A percentile compares a stretch with the other conserved stretches of the same genome.
These are phyloP conservation scores for Cotesia chilonis DNA, from an alignment of 1,140 invertebrate genomes.

Conservation along the genomic window DNA sequence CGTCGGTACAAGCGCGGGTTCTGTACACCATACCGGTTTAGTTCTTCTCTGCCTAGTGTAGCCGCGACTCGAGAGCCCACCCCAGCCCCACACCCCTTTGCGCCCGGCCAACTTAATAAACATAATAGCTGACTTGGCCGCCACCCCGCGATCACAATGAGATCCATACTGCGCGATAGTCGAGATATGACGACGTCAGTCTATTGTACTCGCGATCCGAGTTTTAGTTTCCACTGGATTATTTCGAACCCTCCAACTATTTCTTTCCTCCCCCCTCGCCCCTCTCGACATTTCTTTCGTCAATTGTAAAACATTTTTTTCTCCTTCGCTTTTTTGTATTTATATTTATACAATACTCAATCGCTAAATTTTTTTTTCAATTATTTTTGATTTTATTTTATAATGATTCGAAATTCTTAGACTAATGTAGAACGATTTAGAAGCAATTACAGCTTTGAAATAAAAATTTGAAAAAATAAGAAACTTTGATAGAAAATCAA, in stretches of 20 bases:
- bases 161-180: slow-evolving; percentile 57
- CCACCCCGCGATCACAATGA: slow-evolving; percentile 60
- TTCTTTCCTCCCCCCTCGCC: neutral
- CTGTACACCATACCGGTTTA: slow-evolving; percentile 9
- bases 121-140: slow-evolving; percentile 64
- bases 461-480: too few relatives aligned
- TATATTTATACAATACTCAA: too few relatives aligned
- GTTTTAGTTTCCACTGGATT: slow-evolving; percentile 58
- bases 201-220: slow-evolving; percentile 47
- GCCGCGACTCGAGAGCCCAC: slow-evolving; percentile 16
- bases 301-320: too few relatives aligned
- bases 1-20: slow-evolving; percentile 11
- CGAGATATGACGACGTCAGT: slow-evolving; percentile 55
- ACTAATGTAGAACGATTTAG: too few relatives aligned
- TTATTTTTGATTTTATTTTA: too few relatives aligned
- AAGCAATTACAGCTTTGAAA: too few relatives aligned
- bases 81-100: slow-evolving; percentile 37
- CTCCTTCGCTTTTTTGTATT: too few relatives aligned
- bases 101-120: slow-evolving; percentile 64
- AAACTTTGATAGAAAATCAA: too few relatives aligned
- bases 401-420: too few relatives aligned
- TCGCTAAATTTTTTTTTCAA: too few relatives aligned
- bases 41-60: slow-evolving; percentile 24
- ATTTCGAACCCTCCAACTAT: slow-evolving; percentile 39
- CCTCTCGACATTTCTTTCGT: neutral